Conservation (phyloP, 2,888 invertebrate species). For the Polydrusus tereticollis region DNA sequence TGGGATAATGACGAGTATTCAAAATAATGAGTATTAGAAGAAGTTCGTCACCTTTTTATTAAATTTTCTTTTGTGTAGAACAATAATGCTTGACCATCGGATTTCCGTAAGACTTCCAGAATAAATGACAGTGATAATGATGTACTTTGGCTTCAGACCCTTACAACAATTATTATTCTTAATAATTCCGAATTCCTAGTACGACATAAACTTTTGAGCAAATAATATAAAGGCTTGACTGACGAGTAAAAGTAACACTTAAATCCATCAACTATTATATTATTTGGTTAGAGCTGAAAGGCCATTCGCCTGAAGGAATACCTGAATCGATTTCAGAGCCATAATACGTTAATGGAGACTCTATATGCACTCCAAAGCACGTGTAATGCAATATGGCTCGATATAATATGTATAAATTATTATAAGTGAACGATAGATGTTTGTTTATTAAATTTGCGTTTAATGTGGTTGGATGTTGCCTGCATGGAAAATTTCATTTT, state of each 20-base stretch:
- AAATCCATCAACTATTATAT: not conserved
- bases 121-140: not conserved
- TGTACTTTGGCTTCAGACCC: too few species aligned
- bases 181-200: too few species aligned
- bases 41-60: not conserved
- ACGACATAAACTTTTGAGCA: too few species aligned
- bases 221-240: too few species aligned
- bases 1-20: conserved; percentile 6
- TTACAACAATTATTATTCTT: too few species aligned
- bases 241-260: not conserved
- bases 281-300: not conserved
- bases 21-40: not conserved
- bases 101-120: not conserved
- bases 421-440: not conserved
- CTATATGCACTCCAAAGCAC: not conserved
- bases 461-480: not conserved
- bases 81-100: not conserved
- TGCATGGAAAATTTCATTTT: not conserved
- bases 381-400: conserved; percentile 3
- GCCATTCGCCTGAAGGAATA: not conserved
- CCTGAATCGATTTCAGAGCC: not conserved
- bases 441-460: not conserved
- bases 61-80: not conserved
- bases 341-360: conserved; percentile 7
- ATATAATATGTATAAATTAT: not conserved